phyloP scores from a whole-genome alignment of 2,113 vertebrate species.

The Lagopus muta region DNA sequence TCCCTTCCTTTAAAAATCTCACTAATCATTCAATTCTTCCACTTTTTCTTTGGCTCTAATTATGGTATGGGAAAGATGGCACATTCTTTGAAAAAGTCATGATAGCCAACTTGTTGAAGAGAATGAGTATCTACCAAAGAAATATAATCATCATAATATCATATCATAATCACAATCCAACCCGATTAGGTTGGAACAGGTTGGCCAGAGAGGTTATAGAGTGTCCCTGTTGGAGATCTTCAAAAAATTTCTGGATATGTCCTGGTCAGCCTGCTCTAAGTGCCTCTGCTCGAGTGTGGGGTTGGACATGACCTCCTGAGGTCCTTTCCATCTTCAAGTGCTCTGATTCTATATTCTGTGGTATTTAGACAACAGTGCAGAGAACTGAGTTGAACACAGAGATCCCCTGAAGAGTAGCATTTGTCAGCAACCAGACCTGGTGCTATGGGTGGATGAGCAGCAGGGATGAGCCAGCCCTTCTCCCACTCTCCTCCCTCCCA shows the following conservation, averaged over 20 bases:
- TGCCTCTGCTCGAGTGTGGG: not conserved
- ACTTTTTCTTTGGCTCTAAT: not conserved
- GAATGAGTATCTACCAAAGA: not conserved
- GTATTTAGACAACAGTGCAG: not conserved
- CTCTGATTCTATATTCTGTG: not conserved
- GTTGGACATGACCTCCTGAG: not conserved
- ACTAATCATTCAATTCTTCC: not conserved
- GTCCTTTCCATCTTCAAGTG: not conserved
- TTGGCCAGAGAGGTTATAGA: not conserved
- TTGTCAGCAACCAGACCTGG: not conserved
- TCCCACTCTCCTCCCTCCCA: fast-evolving
- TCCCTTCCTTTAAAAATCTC: not conserved
- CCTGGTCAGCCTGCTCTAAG: not conserved
- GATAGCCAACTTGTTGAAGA: not conserved
- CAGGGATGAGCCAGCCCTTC: not conserved
- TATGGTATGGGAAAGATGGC: not conserved
- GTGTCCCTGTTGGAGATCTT: not conserved
- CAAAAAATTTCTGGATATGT: not conserved
- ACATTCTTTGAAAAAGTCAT: not conserved
- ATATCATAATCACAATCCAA: not conserved
- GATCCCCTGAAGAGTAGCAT: fast-evolving
- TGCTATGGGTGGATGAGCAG: too few relatives aligned
- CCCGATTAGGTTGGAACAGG: not conserved
- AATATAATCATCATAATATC: not conserved
- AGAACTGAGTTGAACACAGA: not conserved